These are phyloP conservation scores for Idaea biselata DNA, from an alignment of 2,888 invertebrate species.

Conservation along the genomic window DNA sequence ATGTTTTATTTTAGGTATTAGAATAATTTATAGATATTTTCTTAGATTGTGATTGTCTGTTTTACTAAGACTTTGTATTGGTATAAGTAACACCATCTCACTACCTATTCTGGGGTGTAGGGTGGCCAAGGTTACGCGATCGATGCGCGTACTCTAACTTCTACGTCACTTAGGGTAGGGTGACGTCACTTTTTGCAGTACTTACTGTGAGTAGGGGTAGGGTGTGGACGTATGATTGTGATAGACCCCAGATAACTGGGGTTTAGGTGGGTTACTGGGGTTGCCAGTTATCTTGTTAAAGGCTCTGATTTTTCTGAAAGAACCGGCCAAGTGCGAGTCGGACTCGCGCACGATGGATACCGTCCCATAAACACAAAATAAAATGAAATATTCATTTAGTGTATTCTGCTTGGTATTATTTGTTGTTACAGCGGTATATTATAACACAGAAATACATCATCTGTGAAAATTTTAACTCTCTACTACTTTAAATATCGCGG, in stretches of 20 bases:
- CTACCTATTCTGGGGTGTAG: conserved; percentile 25
- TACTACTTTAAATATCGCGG: too few species aligned
- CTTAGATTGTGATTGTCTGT: too few species aligned
- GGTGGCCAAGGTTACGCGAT: conserved; percentile 44
- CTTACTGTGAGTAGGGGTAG: conserved; percentile 13
- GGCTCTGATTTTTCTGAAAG: too few species aligned
- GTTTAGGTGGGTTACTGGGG: not conserved
- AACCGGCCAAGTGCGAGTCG: too few species aligned
- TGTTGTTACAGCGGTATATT: too few species aligned
- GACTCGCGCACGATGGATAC: too few species aligned
- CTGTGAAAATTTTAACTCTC: too few species aligned
- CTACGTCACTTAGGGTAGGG: conserved; percentile 8
- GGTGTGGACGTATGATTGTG: conserved; percentile 23
- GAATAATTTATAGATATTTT: not conserved
- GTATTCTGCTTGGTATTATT: too few species aligned
- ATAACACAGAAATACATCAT: too few species aligned
- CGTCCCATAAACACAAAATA: too few species aligned
- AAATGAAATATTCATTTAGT: too few species aligned
- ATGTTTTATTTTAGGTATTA: not conserved
- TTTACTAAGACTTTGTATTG: too few species aligned
- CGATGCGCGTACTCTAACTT: conserved; percentile 19
- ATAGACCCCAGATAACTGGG: conserved; percentile 6
- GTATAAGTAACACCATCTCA: not conserved
- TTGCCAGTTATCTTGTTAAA: not conserved
- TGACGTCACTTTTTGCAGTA: conserved; percentile 31